A percentile compares a stretch with the other conserved stretches of the same genome.
Evolutionary conservation across 2,797 vertebrate genomes (phyloP).

Genomic region (Anguilla pacifica): DNA sequence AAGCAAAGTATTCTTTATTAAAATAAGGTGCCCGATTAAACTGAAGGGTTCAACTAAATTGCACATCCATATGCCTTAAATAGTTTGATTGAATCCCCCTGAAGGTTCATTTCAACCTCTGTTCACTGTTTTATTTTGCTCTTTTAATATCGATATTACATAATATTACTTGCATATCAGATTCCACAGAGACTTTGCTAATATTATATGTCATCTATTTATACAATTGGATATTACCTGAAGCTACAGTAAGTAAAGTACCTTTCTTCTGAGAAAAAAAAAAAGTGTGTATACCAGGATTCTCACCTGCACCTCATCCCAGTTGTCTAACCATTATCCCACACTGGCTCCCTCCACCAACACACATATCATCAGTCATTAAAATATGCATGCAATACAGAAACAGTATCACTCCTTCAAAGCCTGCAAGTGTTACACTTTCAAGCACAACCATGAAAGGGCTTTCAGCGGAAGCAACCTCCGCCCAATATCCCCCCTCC

Average conservation of each 20-base stretch:
- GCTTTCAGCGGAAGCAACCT: background rate
- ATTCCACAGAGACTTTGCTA: background rate
- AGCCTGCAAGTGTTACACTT: background rate
- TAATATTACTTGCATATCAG: background rate
- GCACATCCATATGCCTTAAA: too few species aligned
- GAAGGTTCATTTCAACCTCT: background rate
- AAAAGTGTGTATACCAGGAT: conserved; percentile 22
- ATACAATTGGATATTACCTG: background rate
- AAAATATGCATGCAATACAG: background rate
- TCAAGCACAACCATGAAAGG: background rate
- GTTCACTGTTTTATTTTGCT: conserved; percentile 21
- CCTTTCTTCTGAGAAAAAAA: background rate
- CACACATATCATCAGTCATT: background rate
- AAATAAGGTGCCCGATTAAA: too few species aligned
- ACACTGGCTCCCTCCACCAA: background rate
- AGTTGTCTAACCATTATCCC: background rate
- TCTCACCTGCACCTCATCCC: conserved; percentile 37
- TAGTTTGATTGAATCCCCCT: too few species aligned
- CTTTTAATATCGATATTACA: background rate
- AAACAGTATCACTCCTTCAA: background rate
- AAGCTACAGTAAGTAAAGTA: background rate
- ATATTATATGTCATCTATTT: background rate
- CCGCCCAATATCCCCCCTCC: conserved; percentile 28
- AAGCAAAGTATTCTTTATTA: too few species aligned
- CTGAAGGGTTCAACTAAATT: too few species aligned